phyloP scores from a whole-genome alignment of 64 coral and sea anemone species.

The Acropora yongei region DNA sequence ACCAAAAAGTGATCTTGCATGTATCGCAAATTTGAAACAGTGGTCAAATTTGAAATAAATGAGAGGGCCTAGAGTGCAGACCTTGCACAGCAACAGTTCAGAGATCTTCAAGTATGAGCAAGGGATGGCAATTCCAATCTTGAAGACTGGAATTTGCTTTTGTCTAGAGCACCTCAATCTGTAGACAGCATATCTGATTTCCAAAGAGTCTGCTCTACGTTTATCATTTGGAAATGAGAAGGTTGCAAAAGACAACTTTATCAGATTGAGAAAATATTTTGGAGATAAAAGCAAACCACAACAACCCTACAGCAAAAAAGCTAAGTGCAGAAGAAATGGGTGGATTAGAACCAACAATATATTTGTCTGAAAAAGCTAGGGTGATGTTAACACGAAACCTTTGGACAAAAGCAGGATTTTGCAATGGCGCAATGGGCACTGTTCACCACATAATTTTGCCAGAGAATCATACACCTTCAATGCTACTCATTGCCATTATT shows the following conservation, averaged over 20 bases:
- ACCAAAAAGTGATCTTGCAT: conserved; percentile 49
- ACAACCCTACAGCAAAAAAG: conserved; percentile 16
- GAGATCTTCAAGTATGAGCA: conserved; percentile 47
- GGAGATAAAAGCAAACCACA: conserved; percentile 45
- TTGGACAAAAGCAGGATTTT: conserved; percentile 30
- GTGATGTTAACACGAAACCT: conserved; percentile 50
- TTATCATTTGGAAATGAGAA: conserved; percentile 65
- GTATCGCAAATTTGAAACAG: conserved; percentile 45
- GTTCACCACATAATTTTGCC: conserved; percentile 29
- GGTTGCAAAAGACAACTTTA: conserved; percentile 62
- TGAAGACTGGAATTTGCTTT: conserved; percentile 68
- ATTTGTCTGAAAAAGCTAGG: conserved; percentile 18
- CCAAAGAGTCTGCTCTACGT: conserved; percentile 5
- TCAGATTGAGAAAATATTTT: conserved; percentile 32
- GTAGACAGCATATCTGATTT: conserved; percentile 22
- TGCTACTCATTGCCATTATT: conserved; percentile 36
- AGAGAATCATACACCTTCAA: conserved; percentile 1
- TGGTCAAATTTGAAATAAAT: conserved; percentile 59
- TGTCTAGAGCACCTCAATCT: conserved; percentile 45
- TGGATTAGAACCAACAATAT: conserved; percentile 56
- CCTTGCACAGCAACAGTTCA: conserved; percentile 30
- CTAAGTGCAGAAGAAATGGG: conserved; percentile 70
- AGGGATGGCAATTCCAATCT: conserved; percentile 60
- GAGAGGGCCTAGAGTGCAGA: conserved; percentile 33
- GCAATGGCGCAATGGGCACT: conserved; percentile 45